Base-by-base conservation (phyloP, 2,888 invertebrate genomes). In the Argyresthia goedartella region DNA sequence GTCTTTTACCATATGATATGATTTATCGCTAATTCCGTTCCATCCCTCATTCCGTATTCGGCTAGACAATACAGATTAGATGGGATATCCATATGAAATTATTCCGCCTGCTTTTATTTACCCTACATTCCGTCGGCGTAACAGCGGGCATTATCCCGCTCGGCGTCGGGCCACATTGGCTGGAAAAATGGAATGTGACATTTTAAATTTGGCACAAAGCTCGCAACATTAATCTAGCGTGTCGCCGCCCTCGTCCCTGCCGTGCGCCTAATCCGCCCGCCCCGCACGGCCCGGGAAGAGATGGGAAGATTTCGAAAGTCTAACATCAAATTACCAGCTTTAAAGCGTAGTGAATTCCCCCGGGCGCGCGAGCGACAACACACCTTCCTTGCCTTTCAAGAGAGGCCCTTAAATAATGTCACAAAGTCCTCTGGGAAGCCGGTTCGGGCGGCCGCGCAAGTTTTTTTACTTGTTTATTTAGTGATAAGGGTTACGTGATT, bases 251-350 rank as follows among this genome's bases (percentile, higher is more conserved):
- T 73, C 73, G 71, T 73, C 73, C 66, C 68, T 66, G 65, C 71
- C 72, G 76, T 77, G 79, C 76, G 76, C 74, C 79, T 80, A 81
- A 81, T 82, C 81, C 80, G 72, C 73, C 71, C 66, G 73, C 71
- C 78, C 76, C 63, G 68, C 77, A 79, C 79, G 77, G 75, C 74
- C 71, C 77, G 71, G 70, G 78, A 82, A 79, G 25, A 25, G 25
- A 81, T 80, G 81, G 80, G 80, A 82, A 82, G 81, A 82, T 84
- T 84, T 81, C 75, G 70, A 76, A 81, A 81, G 77, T 75, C 81
- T 82, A 81, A 71, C 81, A 81, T 82, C 81, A 84, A 84, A 84
- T 85, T 85, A 84, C 84, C 81, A 74, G 80, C 75, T 81, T 82
- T 85, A 82, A 84, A 84, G 77, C 76, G 76, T 72, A 74, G 74